Evolutionary conservation across 2,797 vertebrate species (phyloP), one percentile per base, ranked within the genome.

Genomic region (Poliocrania exsul): DNA sequence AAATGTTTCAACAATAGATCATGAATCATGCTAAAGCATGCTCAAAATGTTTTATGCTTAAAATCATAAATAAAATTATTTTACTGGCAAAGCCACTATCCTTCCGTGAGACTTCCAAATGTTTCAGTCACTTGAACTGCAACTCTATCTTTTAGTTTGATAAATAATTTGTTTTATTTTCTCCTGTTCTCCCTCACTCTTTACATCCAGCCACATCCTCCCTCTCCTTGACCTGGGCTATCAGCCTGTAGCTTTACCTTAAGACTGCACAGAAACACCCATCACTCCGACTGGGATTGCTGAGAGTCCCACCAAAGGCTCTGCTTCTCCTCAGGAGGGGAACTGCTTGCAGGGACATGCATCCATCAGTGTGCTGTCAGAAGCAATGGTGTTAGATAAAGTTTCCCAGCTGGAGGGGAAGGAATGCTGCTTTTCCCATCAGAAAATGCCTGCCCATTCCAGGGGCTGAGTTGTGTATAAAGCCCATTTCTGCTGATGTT

Each of bases 351-450:
- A 37, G 64, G 50, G 66, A 37, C 21, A 0, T 2, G 54, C 64
- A 61, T 47, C 83, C 70, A 70, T 91, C 70, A 46, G 2, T 11
- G 54, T 35, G 58, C 78, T 88, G 75, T 54, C 84, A 61, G 44
- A 66, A 70, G 78, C 78, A 38, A 0, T 33, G 56, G 71, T 80
- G 84, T 87, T 26, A 91, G 94, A 91, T 66, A 92, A 94, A 46
- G 40, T 44, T 81, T 91, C 64, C 64, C 88, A 91, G 78, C 86
- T 92, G 84, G 64, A 86, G 46, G 8, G 33, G 37, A 5, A 79
- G 78, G 74, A 93, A 89, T 77, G 71, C 17, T 72, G 54, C 79
- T 90, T 92, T 87, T 91, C 79, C 81, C 89, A 89, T n/a, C 67
- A 95, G 83, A 93, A 94, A 84, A 58, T 19, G 35, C 47, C 50